phyloP scores from a whole-genome alignment of 2,113 vertebrate species.

The Notothenia rossii region DNA sequence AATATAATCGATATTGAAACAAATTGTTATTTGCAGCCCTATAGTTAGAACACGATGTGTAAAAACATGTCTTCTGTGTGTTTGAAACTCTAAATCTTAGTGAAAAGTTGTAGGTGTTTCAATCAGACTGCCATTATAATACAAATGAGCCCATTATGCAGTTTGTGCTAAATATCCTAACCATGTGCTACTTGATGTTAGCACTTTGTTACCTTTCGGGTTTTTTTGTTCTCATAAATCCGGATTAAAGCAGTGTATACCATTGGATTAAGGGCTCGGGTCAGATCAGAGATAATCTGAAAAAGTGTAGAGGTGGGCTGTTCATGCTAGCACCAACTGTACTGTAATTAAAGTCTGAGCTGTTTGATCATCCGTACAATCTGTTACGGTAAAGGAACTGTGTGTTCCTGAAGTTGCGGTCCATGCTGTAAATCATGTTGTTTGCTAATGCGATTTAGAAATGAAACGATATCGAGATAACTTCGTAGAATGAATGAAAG shows the following conservation, averaged over 20 bases:
- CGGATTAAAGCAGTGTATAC: slow-evolving; percentile 63
- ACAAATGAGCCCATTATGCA: not conserved
- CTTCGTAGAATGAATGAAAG: not conserved
- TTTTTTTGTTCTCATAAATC: slow-evolving; percentile 45
- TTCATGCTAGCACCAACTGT: slow-evolving; percentile 34
- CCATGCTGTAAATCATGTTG: not conserved
- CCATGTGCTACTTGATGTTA: not conserved
- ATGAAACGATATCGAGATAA: not conserved
- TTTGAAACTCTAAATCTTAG: not conserved
- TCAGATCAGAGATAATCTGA: slow-evolving; percentile 65
- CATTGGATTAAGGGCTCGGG: slow-evolving; percentile 62
- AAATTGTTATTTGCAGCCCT: too few species aligned
- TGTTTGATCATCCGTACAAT: not conserved
- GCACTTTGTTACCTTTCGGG: slow-evolving; percentile 35
- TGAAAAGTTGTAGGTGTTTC: too few species aligned
- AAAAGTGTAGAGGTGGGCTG: slow-evolving; percentile 63
- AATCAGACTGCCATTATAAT: not conserved
- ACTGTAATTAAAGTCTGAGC: slow-evolving; percentile 12
- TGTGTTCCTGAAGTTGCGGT: not conserved
- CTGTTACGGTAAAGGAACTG: not conserved
- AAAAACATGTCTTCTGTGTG: not conserved
- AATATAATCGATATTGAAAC: too few species aligned
- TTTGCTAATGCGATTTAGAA: not conserved
- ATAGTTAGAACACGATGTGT: not conserved
- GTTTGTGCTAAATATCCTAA: not conserved